phyloP scores from a whole-genome alignment of 2,113 vertebrate species.

The Lamprologus lemairii region DNA sequence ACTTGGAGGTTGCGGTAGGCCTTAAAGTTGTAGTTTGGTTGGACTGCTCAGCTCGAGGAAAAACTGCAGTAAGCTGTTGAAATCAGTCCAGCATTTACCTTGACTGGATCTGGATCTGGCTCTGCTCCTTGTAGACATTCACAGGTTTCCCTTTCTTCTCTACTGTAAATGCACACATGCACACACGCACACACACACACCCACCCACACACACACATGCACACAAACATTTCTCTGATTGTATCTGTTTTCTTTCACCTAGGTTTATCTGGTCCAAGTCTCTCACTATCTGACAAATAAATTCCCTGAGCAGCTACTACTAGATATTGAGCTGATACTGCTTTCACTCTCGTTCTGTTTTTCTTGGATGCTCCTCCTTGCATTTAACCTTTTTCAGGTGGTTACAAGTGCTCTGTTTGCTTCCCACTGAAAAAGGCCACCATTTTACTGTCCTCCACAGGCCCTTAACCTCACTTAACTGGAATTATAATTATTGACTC shows the following conservation, averaged over 20 bases:
- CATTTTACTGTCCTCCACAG: not conserved
- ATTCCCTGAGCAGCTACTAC: not conserved
- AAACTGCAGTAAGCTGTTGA: not conserved
- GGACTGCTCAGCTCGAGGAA: not conserved
- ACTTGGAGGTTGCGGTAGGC: not conserved
- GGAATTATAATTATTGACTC: not conserved
- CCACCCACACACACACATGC: not conserved
- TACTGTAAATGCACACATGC: not conserved
- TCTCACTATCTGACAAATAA: not conserved
- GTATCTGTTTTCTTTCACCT: slow-evolving; percentile 20
- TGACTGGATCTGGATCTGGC: slow-evolving; percentile 18
- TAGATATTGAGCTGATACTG: not conserved
- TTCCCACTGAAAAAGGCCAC: slow-evolving; percentile 14
- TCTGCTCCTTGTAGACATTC: not conserved
- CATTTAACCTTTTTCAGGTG: not conserved
- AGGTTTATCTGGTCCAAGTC: slow-evolving; percentile 23
- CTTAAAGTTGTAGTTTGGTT: not conserved
- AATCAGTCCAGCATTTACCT: slow-evolving; percentile 31
- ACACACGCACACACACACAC: not conserved
- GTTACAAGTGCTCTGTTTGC: not conserved
- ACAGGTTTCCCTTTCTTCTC: not conserved
- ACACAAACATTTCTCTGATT: not conserved
- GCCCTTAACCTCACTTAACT: not conserved
- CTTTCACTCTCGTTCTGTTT: not conserved
- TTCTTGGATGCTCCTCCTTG: not conserved